Evolutionary conservation across 2,797 vertebrate species (phyloP).

Genomic region (Epinephelus coioides): DNA sequence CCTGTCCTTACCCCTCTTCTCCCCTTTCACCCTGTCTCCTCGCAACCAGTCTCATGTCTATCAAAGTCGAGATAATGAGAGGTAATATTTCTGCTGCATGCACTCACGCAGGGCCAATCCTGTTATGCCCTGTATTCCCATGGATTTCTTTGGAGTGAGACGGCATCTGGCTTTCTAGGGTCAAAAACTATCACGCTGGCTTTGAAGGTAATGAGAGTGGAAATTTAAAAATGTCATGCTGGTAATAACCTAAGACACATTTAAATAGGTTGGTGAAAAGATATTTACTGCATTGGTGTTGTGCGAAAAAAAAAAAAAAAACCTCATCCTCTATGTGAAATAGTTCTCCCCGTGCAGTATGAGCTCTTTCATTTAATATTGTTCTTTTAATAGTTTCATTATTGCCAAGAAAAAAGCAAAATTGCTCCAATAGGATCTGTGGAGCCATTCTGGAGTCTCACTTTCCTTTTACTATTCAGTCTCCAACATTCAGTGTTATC

Average conservation of each 20-base stretch:
- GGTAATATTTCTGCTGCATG: conserved; percentile 27
- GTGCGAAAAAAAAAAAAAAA: conserved; percentile 2
- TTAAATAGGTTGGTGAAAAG: not conserved
- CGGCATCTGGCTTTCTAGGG: conserved; percentile 2
- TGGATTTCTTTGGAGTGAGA: conserved; percentile 9
- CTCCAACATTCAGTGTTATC: not conserved
- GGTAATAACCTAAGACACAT: not conserved
- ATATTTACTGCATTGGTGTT: not conserved
- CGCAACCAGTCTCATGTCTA: conserved; percentile 32
- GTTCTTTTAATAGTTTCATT: not conserved
- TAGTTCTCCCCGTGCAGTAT: not conserved
- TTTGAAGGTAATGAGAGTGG: not conserved
- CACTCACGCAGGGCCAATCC: not conserved
- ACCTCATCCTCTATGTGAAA: not conserved
- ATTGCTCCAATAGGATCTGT: not conserved
- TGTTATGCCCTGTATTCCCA: conserved; percentile 7
- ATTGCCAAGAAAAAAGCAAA: not conserved
- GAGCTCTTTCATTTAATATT: not conserved
- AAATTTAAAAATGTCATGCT: not conserved
- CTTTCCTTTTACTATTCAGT: not conserved
- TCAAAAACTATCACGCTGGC: not conserved
- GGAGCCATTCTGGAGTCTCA: not conserved
- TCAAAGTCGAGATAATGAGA: conserved; percentile 47
- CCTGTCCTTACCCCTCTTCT: conserved; percentile 14
- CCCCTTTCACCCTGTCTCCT: conserved; percentile 23